Conservation (phyloP, 2,797 vertebrate genomes). For the Phoxinus dragarum region DNA sequence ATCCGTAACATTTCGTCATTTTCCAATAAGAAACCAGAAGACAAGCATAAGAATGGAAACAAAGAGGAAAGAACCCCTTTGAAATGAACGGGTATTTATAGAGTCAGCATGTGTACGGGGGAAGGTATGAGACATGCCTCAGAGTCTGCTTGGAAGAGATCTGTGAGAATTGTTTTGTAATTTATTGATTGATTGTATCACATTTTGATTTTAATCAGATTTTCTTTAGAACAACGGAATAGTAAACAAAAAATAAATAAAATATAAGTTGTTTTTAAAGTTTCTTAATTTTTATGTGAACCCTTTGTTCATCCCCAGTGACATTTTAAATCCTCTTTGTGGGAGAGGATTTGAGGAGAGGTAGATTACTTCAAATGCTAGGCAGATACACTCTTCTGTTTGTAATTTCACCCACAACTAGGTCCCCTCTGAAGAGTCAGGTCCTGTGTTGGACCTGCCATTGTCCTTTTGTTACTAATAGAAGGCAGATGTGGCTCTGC, state of each 20-base stretch:
- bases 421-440: conserved; percentile 65
- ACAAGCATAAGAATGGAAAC: conserved; percentile 44
- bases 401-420: conserved; percentile 75
- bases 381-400: conserved; percentile 70
- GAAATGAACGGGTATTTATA: conserved; percentile 44
- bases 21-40: neutral
- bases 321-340: conserved; percentile 47
- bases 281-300: conserved; percentile 38
- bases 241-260: neutral
- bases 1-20: neutral
- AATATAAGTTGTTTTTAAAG: conserved; percentile 4
- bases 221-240: neutral
- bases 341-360: conserved; percentile 53
- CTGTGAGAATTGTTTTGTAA: neutral
- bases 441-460: conserved; percentile 68
- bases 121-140: neutral
- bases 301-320: conserved; percentile 28
- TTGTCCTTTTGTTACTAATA: conserved; percentile 80
- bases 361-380: conserved; percentile 61
- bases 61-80: conserved; percentile 37
- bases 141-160: neutral
- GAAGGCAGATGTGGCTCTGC: conserved; percentile 77
- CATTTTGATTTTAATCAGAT: neutral
- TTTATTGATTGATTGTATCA: neutral
- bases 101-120: neutral